Evolutionary conservation across 2,113 vertebrate species (phyloP).

Genomic region (Suncus etruscus): DNA sequence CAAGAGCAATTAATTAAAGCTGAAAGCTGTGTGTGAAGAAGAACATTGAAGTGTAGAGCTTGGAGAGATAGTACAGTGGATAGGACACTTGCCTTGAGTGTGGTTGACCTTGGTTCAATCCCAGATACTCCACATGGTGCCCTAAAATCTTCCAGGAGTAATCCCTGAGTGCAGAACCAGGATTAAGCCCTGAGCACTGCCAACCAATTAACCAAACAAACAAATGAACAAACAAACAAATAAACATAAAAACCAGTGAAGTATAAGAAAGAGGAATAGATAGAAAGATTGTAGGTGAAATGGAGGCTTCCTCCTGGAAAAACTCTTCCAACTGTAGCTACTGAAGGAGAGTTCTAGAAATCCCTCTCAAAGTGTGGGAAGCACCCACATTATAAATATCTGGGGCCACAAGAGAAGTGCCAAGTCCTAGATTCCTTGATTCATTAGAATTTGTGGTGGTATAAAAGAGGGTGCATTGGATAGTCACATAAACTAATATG

Average conservation of each 20-base stretch:
- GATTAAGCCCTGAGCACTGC: no score
- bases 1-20: constrained; percentile 12
- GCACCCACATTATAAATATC: not conserved
- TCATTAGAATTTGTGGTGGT: not conserved
- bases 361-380: not conserved
- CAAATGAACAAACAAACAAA: not conserved
- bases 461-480: not conserved
- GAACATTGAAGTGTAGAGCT: not conserved
- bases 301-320: not conserved
- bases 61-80: no score
- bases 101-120: no score
- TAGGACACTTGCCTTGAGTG: no score
- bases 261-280: no score
- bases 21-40: not conserved
- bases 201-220: not conserved
- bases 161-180: no score
- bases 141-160: no score
- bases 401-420: not conserved
- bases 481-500: not conserved
- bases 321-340: not conserved
- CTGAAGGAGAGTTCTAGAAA: not conserved
- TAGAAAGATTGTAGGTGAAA: not conserved
- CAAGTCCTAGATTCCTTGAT: not conserved
- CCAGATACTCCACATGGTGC: no score
- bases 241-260: no score